A percentile compares a stretch with the other conserved stretches of the same genome.
Evolutionary conservation across 2,113 vertebrate species (phyloP).

Genomic region (Kryptolebias marmoratus): DNA sequence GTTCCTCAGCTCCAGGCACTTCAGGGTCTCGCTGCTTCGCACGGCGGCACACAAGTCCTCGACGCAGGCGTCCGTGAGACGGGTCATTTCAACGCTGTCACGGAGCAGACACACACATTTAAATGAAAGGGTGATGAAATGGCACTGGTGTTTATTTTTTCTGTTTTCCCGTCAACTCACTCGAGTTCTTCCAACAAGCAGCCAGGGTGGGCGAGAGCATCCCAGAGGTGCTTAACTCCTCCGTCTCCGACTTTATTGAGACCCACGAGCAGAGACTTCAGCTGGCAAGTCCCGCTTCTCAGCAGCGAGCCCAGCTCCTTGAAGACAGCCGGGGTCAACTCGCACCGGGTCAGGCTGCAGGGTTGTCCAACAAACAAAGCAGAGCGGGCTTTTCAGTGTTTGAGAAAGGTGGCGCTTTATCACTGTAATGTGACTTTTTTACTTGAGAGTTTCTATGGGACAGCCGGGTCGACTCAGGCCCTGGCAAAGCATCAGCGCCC

Average conservation of each 20-base stretch:
- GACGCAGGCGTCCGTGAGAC: conserved; percentile 68
- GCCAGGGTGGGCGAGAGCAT: conserved; percentile 64
- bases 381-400: background rate
- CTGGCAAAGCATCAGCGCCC: conserved; percentile 69
- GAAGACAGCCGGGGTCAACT: conserved; percentile 64
- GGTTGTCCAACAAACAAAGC: background rate
- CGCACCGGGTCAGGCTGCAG: conserved; percentile 66
- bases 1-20: conserved; percentile 72
- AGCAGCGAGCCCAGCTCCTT: conserved; percentile 65
- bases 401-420: conserved; percentile 10
- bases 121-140: background rate
- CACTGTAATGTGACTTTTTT: background rate
- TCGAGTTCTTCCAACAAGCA: conserved; percentile 75
- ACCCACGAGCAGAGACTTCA: conserved; percentile 62
- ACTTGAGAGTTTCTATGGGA: conserved; percentile 64
- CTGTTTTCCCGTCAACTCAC: conserved; percentile 53
- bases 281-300: conserved; percentile 49
- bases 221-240: conserved; percentile 71
- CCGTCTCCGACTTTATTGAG: conserved; percentile 64
- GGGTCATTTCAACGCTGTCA: conserved; percentile 68
- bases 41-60: conserved; percentile 71
- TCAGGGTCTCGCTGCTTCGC: conserved; percentile 59
- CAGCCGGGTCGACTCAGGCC: conserved; percentile 53
- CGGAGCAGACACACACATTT: background rate
- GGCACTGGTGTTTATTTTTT: no score